phyloP scores from a whole-genome alignment of 1,140 invertebrate species.

The Amphibalanus amphitrite region DNA sequence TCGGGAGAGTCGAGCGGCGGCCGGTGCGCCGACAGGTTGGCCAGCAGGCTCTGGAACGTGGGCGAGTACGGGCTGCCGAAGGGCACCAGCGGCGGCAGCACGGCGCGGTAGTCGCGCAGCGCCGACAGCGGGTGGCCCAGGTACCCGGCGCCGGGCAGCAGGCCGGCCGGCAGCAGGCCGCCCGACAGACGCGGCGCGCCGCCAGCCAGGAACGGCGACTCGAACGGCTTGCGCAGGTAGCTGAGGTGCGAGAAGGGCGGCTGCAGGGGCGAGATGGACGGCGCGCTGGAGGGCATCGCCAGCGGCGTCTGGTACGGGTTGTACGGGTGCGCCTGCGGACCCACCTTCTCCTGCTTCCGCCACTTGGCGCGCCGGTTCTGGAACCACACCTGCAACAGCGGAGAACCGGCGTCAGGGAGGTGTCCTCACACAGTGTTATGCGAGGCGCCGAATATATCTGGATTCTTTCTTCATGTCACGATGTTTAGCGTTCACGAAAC shows the following conservation, averaged over 20 bases:
- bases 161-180: slow-evolving; percentile 11
- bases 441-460: too few relatives aligned
- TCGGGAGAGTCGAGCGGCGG: slow-evolving; percentile 5
- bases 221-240: background rate
- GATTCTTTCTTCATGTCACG: too few relatives aligned
- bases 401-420: slow-evolving; percentile 5
- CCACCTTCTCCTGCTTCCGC: slow-evolving; percentile 76
- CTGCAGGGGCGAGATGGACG: background rate
- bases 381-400: slow-evolving; percentile 69
- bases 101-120: slow-evolving; percentile 12
- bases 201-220: background rate
- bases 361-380: slow-evolving; percentile 84
- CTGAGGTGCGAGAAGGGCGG: background rate
- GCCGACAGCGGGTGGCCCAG: slow-evolving; percentile 9
- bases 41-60: slow-evolving; percentile 13
- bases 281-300: slow-evolving; percentile 7
- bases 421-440: too few relatives aligned
- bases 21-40: slow-evolving; percentile 11
- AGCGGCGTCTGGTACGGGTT: slow-evolving; percentile 8
- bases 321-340: slow-evolving; percentile 19
- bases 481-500: too few relatives aligned
- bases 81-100: slow-evolving; percentile 12
- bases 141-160: slow-evolving; percentile 16
- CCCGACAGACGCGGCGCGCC: background rate
- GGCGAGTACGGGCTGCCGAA: slow-evolving; percentile 13